Evolutionary conservation across 2,888 invertebrate genomes (phyloP).

Genomic region (Linnaemya vulpina): DNA sequence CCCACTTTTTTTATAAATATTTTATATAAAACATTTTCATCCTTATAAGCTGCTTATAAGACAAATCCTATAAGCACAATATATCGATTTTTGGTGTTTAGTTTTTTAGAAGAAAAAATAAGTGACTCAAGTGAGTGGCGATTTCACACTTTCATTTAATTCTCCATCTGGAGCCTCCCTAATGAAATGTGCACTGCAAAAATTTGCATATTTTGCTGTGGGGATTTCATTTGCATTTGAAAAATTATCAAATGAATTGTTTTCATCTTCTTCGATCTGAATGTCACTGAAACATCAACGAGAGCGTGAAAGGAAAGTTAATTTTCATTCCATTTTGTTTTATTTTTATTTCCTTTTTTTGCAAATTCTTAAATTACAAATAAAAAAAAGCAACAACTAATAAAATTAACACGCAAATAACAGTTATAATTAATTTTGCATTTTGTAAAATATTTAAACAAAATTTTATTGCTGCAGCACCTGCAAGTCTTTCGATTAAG

Average conservation of each 20-base stretch:
- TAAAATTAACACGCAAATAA: not conserved
- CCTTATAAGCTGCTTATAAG: no score
- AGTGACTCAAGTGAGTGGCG: no score
- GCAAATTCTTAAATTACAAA: not conserved
- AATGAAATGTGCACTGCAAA: not conserved
- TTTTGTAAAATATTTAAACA: not conserved
- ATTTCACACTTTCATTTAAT: not conserved
- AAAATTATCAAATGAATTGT: slow-evolving; percentile 49
- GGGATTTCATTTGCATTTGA: slow-evolving; percentile 42
- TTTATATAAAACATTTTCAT: no score
- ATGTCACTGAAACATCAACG: slow-evolving; percentile 15
- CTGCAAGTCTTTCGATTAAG: no score
- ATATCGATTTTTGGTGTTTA: no score
- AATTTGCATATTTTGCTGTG: slow-evolving; percentile 53
- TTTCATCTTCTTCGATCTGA: slow-evolving; percentile 12
- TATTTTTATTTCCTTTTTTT: slow-evolving; percentile 6
- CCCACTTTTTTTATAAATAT: no score
- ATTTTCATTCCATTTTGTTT: not conserved
- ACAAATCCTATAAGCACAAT: not conserved
- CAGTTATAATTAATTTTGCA: slow-evolving; percentile 6
- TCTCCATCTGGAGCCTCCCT: not conserved
- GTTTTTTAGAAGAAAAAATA: no score
- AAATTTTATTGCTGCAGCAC: not conserved
- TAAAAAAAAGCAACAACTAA: no score
- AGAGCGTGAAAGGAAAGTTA: not conserved